These are phyloP conservation scores for Malaclemys terrapin DNA, from an alignment of 2,113 vertebrate species.

Conservation along the genomic window DNA sequence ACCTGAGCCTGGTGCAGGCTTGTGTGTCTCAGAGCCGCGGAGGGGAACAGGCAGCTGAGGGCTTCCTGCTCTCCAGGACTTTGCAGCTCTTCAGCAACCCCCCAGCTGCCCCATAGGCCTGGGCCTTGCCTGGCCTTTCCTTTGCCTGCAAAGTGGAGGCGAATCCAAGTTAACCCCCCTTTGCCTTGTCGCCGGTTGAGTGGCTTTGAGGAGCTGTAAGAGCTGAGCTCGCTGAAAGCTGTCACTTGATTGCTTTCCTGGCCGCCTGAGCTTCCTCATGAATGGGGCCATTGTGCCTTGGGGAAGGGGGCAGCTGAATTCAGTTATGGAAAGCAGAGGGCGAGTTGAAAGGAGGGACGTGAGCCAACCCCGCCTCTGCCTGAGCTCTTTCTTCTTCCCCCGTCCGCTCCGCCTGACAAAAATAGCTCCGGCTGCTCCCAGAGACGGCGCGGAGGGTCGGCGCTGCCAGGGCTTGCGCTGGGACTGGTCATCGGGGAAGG, in stretches of 20 bases:
- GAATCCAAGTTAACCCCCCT: neutral
- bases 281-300: constrained; percentile 78
- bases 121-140: neutral
- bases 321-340: constrained; percentile 64
- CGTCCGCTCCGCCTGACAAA: neutral
- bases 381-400: neutral
- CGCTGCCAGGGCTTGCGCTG: neutral
- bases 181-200: constrained; percentile 49
- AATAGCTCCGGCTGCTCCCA: neutral
- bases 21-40: neutral
- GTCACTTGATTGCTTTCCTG: constrained; percentile 50
- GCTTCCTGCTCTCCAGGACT: neutral
- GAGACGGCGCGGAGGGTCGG: neutral
- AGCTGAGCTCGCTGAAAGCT: constrained; percentile 60
- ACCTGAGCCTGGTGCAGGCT: neutral
- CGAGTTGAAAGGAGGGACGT: neutral
- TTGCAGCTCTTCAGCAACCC: neutral
- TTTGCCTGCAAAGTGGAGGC: neutral
- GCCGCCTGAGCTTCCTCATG: constrained; percentile 41
- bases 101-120: neutral
- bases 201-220: constrained; percentile 74
- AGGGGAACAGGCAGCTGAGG: neutral
- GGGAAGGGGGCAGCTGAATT: constrained; percentile 65
- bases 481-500: no score
- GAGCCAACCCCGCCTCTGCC: neutral